Percentiles rank a stretch among this genome's conserved stretches.
phyloP scores from a whole-genome alignment of 2,888 invertebrate species.

The Eudasyphora cyanicolor region DNA sequence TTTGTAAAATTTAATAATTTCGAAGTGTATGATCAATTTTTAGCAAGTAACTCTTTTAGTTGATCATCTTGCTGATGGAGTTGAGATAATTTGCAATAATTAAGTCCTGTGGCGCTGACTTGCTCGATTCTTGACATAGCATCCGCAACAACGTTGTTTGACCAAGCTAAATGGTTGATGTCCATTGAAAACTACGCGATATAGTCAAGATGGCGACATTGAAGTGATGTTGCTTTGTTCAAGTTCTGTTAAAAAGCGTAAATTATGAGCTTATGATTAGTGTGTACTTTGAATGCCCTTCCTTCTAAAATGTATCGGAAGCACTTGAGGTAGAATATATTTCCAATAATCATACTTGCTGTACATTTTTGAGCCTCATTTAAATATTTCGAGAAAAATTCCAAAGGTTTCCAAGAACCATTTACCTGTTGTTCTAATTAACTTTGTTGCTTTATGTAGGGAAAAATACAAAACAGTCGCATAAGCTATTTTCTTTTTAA shows the following conservation, averaged over 20 bases:
- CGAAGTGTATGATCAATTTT: too few species aligned
- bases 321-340: neutral
- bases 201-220: slow-evolving; percentile 28
- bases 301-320: neutral
- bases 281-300: neutral
- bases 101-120: too few species aligned
- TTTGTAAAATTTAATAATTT: too few species aligned
- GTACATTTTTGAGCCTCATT: neutral
- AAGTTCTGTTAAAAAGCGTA: slow-evolving; percentile 4
- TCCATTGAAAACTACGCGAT: slow-evolving; percentile 61
- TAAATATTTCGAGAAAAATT: neutral
- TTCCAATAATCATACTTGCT: slow-evolving; percentile 1
- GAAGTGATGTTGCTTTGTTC: slow-evolving; percentile 24
- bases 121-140: too few species aligned
- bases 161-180: slow-evolving; percentile 71
- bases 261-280: neutral
- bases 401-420: slow-evolving; percentile 48
- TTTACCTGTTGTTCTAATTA: slow-evolving; percentile 51
- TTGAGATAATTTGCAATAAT: too few species aligned
- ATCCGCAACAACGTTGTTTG: too few species aligned
- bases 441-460: slow-evolving; percentile 6
- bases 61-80: too few species aligned
- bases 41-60: too few species aligned
- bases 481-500: slow-evolving; percentile 5
- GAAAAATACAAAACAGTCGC: neutral